A percentile compares a stretch with the other conserved stretches of the same genome.
phyloP scores from a whole-genome alignment of 1,140 invertebrate species.

The Oppia nitens region DNA sequence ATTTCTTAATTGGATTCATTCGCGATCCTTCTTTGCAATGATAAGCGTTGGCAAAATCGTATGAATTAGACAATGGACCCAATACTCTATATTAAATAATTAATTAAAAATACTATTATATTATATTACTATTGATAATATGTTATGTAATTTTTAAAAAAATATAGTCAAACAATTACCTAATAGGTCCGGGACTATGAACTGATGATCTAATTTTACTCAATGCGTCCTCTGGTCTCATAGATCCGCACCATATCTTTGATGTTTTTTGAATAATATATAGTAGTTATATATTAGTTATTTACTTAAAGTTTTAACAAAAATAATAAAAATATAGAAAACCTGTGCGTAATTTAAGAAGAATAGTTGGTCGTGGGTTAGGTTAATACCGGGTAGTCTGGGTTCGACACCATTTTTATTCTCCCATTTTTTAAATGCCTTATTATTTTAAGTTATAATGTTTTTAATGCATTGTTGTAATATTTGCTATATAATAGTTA shows the following conservation, averaged over 20 bases:
- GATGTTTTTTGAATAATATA: constrained; percentile 6
- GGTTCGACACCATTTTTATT: constrained; percentile 18
- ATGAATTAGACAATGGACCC: constrained; percentile 77
- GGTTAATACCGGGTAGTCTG: constrained; percentile 22
- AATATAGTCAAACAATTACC: constrained; percentile 29
- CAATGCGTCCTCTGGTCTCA: constrained; percentile 84
- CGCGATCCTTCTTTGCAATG: constrained; percentile 48
- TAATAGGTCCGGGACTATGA: constrained; percentile 79
- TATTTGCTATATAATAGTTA: neutral
- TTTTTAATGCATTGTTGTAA: no score
- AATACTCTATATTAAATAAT: constrained; percentile 39
- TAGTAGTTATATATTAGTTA: neutral
- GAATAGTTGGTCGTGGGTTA: constrained; percentile 57
- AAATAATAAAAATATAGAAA: constrained; percentile 13
- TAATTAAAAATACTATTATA: constrained; percentile 4
- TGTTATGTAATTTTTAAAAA: no score
- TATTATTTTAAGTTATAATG: neutral
- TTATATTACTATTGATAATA: no score
- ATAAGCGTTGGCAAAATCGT: constrained; percentile 64
- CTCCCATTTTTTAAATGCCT: constrained; percentile 27
- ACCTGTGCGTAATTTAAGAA: constrained; percentile 60
- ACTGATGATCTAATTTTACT: constrained; percentile 85
- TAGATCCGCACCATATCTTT: constrained; percentile 88
- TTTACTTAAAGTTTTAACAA: neutral
- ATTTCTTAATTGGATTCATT: constrained; percentile 83